Evolutionary conservation across 2,888 invertebrate genomes (phyloP).

Genomic region (Athetis lepigone): DNA sequence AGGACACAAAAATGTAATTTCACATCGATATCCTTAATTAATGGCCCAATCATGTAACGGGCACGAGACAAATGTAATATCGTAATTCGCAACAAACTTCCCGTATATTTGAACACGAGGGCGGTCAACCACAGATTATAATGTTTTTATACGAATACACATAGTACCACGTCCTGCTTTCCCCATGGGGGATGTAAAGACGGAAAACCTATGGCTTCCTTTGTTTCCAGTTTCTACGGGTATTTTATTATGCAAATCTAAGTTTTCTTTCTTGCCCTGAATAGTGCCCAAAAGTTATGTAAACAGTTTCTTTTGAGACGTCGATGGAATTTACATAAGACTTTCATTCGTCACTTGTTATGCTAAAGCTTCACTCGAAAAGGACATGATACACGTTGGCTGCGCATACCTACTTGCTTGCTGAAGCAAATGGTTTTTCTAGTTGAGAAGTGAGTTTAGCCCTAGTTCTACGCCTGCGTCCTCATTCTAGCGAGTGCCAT

Average conservation of each 20-base stretch:
- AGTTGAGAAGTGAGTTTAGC: constrained; percentile 9
- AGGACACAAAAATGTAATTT: constrained; percentile 58
- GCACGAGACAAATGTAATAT: constrained; percentile 63
- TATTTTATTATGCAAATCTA: constrained; percentile 24
- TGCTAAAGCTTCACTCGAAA: constrained; percentile 23
- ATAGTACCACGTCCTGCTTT: constrained; percentile 7
- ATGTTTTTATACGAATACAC: constrained; percentile 45
- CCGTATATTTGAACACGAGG: constrained; percentile 13
- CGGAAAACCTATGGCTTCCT: constrained; percentile 2
- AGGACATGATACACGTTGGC: constrained; percentile 22
- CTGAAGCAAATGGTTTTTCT: constrained; percentile 1
- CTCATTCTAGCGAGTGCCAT: constrained; percentile 15
- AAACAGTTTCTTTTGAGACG: constrained; percentile 26
- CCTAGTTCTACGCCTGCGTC: constrained; percentile 1
- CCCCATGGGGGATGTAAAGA: constrained; percentile 10
- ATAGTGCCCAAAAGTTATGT: constrained; percentile 16
- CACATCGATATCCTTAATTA: constrained; percentile 65
- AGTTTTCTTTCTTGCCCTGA: constrained; percentile 12
- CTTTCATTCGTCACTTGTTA: constrained; percentile 34
- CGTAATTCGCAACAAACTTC: constrained; percentile 41
- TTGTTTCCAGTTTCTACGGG: constrained; percentile 7
- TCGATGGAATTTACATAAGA: constrained; percentile 36
- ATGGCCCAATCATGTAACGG: constrained; percentile 58
- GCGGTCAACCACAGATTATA: constrained; percentile 44
- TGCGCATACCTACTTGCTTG: not conserved